Evolutionary conservation across 2,113 vertebrate genomes (phyloP).

Genomic region (Ranitomeya imitator): DNA sequence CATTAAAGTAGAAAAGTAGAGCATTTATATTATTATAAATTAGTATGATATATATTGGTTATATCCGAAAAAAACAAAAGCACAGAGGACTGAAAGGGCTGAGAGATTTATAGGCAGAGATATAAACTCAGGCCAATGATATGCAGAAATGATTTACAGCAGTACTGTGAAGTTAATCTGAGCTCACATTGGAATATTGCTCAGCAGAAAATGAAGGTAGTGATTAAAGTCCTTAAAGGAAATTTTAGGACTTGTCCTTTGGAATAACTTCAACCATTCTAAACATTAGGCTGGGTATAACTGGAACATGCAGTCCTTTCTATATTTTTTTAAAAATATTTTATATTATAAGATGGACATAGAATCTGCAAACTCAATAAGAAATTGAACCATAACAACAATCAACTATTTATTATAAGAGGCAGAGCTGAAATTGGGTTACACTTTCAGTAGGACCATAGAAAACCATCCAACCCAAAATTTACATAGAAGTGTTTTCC

Average conservation of each 20-base stretch:
- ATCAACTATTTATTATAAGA: neutral
- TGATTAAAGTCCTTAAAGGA: neutral
- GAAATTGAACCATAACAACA: neutral
- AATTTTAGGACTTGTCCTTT: neutral
- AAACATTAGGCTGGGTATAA: neutral
- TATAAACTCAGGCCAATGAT: neutral
- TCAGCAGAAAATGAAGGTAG: neutral
- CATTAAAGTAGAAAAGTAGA: too few species aligned
- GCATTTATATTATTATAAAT: too few species aligned
- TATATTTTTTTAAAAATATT: neutral
- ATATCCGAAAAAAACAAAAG: too few species aligned
- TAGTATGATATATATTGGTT: too few species aligned
- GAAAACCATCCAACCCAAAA: neutral
- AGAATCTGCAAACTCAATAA: neutral
- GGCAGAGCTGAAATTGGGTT: neutral
- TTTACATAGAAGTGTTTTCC: neutral
- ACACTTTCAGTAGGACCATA: neutral
- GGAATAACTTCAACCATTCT: neutral
- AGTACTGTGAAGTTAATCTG: neutral
- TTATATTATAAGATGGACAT: neutral
- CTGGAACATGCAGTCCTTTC: neutral
- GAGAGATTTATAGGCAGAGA: neutral
- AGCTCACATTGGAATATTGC: neutral
- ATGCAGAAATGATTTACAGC: neutral
- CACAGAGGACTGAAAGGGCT: neutral